Base-by-base conservation (phyloP, 2,888 invertebrate genomes). In the Drosophila affinis region DNA sequence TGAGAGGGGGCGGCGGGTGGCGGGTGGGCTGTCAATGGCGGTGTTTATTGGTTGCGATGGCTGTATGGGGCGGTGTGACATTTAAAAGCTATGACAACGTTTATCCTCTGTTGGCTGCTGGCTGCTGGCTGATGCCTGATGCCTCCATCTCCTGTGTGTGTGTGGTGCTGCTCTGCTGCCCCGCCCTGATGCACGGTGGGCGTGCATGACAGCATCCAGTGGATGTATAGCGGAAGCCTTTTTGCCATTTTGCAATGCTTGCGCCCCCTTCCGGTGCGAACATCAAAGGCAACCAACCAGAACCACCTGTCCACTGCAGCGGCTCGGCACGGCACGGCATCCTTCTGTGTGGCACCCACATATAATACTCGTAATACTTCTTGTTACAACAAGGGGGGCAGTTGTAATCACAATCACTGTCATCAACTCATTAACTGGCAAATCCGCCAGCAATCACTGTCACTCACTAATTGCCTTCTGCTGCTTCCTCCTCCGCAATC, bases 51-150 rank as follows among this genome's bases (percentile, higher is more conserved):
- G 54, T 63, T 54, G 57, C 57, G 57, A 57, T 68, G 45, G 62
- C 45, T 62, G 9, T 29, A 29, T 29, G 48, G 55, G 58, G 46
- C 51, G 55, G 57, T 44, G 68, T 81, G 87, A 87, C 87, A 87
- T 87, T 89, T 87, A 88, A 88, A 79, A 65, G 89, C 72, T 69
- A 72, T 72, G 79, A 76, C 88, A 77, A 73, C 71, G 71, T 76
- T 82, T 78, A 82, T 83, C 78, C 80, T 58, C 18, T 53, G 51
- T 53, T 68, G 62, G 70, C 47, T 39, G 63, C 18, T 68, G 29
- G 68, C 47, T 39, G 63, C 24, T 68, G 29, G 70, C 47, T 39
- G 63, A 32, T 68, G 29, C 10, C 39, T 39, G 39, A 39, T n/a
- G 39, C 39, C 39, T 14, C 14, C 14, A 39, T 39, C 39, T 39